Base-by-base conservation (phyloP, 2,113 vertebrate genomes). In the Pseudorhombus dupliciocellatus region DNA sequence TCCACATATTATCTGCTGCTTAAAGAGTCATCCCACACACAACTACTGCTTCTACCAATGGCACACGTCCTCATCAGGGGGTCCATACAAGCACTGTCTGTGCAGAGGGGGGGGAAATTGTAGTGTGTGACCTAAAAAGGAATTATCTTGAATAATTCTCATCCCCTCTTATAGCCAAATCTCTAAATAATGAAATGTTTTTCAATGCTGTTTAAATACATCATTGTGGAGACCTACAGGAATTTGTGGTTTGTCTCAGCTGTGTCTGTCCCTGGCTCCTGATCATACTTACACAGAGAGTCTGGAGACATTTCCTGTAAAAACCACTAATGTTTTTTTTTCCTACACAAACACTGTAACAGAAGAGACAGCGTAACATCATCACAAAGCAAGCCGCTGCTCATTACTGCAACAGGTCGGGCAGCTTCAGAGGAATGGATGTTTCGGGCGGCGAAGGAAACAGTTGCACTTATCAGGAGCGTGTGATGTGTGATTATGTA, bases 1-100 rank as follows among this genome's bases (percentile, higher is more conserved):
- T 66, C 71, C 51, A 40, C 81, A 80, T 52, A 73, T 44, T 18
- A 67, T 85, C 72, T 24, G 59, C 66, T 26, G 10, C 52, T 37
- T 50, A 46, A 74, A 67, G 1, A 60, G 28, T 65, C 54, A 48
- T 22, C 53, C 57, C 61, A 73, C 66, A 72, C 59, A 72, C 15
- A 57, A 56, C 56, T 53, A 56, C 59, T 30, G 46, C 24, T 56
- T 69, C 37, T 62, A 44, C 1, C 12, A 18, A 44, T 1, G 12
- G 12, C 42, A 44, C 20, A 21, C 12, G 21, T 18, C 18, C 16
- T 44, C 6, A 9, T 3, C 5, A 50, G 18, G n/a, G 6, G 20
- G 46, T 50, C 1, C 2, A n/a, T 44, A 44, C 15, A 44, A 44
- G 1, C 40, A 44, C 40, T 44, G 40, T 16, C 40, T 15, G 5